Base-by-base conservation (phyloP, 2,797 vertebrate genomes). In the Ctenosaura bakeri region DNA sequence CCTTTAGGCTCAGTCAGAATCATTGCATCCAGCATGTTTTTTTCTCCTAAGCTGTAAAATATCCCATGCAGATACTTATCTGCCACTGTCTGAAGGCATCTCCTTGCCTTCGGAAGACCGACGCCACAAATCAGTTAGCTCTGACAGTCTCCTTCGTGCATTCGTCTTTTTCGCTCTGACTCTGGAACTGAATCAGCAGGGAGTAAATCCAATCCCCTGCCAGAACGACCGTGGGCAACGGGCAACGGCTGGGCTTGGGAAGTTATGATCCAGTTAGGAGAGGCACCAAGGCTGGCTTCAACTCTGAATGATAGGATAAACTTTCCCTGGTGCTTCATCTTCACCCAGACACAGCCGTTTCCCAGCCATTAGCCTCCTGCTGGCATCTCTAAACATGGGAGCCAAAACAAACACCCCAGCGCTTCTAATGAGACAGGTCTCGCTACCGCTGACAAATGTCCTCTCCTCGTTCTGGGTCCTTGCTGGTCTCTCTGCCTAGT, bases 281-380 rank as follows among this genome's bases (percentile, higher is more conserved):
- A 52, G 14, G 59, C 92, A 89, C 91, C 66, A 83, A 42, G 89
- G 4, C 69, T 89, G 92, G 42, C 73, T 83, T 76, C 42, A 73
- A 50, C 59, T 77, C 71, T 10, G n/a, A 86, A 91, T 74, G 71
- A 13, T 1, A 69, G 81, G 46, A 85, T 76, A 66, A 94, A 46
- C 71, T 81, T 88, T 73, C 32, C 76, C 80, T 71, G 64, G 64
- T 0, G 0, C 88, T 93, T 50, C 80, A 46, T 29, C 91, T 0
- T 0, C 81, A 62, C 74, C 54, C 0, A 0, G 38, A 35, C 29
- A 4, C 35, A 0, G 0, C 24, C 52, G 0, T 4, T 13, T 69
- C 59, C 74, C 38, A 0, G 18, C 9, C 52, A 0, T 24, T 1
- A 90, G 6, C 91, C 54, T 73, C 84, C 78, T 1, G 0, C 52